Evolutionary conservation across 2,797 vertebrate species (phyloP), one percentile per base, ranked within the genome.

Genomic region (Bryconaethiops microstoma): DNA sequence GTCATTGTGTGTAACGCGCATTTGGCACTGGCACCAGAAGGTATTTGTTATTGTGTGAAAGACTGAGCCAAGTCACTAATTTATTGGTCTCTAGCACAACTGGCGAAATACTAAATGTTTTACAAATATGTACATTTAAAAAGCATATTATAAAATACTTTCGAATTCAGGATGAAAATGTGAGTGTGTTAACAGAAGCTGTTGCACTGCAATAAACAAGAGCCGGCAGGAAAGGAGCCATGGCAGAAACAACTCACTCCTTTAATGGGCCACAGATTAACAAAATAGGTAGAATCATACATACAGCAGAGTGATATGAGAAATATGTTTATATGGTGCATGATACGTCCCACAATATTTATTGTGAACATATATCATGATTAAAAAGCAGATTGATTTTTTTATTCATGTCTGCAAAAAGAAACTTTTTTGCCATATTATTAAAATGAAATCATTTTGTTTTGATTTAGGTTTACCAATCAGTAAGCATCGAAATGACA

Each of bases 1-100:
- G 91, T 93, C 91, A 92, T 92, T 92, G 91, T 67, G 84, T 87
- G 87, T 91, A 88, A 86, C 84, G 65, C 64, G 55, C 69, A 69
- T 35, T 55, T 65, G 50, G 40, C 65, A 80, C 78, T 39, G 65
- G 12, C 19, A 14, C 55, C 35, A n/a, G 70, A 59, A 70, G 16
- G 23, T 45, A 76, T 78, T 81, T 80, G 71, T 64, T 72, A 71
- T n/a, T 13, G 3, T 78, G 55, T 60, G 52, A 81, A 52, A 70
- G 48, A 48, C 19, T 12, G 55, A 21, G 9, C 29, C 3, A 19
- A 60, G 9, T 60, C 60, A 62, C 55, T 74, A 45, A 74, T 74
- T 74, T 74, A 74, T 74, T 60, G 39, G 55, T 17, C 19, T n/a
- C 19, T 73, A 55, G 25, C 40, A n/a, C 68, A 70, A 69, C 45